Evolutionary conservation across 2,888 invertebrate genomes (phyloP).

Genomic region (Drosophila kanekoi): DNA sequence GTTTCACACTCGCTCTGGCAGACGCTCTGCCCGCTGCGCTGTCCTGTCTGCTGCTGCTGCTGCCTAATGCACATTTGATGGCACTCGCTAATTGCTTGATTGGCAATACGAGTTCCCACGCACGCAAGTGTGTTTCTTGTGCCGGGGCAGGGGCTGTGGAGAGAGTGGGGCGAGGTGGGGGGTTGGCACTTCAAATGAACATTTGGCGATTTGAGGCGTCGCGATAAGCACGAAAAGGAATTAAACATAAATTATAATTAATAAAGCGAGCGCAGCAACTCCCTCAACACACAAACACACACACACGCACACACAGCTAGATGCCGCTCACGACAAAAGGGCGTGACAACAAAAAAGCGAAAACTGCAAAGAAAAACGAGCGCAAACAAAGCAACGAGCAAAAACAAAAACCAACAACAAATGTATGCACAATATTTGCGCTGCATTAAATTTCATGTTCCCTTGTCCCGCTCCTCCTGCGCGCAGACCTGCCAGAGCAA

Average conservation of each 20-base stretch:
- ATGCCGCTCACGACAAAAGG: slow-evolving; percentile 51
- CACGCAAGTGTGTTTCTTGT: slow-evolving; percentile 33
- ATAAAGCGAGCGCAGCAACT: slow-evolving; percentile 50
- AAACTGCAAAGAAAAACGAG: slow-evolving; percentile 10
- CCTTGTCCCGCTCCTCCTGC: slow-evolving; percentile 1
- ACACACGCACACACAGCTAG: slow-evolving; percentile 6
- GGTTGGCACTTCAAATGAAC: slow-evolving; percentile 36
- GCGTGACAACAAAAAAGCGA: slow-evolving; percentile 41
- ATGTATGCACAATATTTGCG: slow-evolving; percentile 60
- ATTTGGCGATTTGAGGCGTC: slow-evolving; percentile 38
- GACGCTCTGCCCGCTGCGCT: slow-evolving; percentile 4
- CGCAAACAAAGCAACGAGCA: slow-evolving; percentile 17
- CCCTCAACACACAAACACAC: slow-evolving; percentile 21
- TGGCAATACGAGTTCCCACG: slow-evolving; percentile 68
- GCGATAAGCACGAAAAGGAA: slow-evolving; percentile 62
- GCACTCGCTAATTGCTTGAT: slow-evolving; percentile 77
- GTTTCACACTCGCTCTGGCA: not conserved
- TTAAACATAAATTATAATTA: slow-evolving; percentile 76
- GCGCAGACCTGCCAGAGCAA: slow-evolving; percentile 2
- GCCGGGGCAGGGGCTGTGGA: not conserved
- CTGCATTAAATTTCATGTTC: slow-evolving; percentile 60
- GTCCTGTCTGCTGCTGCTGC: slow-evolving; percentile 39
- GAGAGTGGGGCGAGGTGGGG: not conserved
- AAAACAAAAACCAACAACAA: slow-evolving; percentile 17
- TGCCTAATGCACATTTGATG: slow-evolving; percentile 77